Conservation (phyloP, 2,888 invertebrate species). For the Spilarctia lutea region DNA sequence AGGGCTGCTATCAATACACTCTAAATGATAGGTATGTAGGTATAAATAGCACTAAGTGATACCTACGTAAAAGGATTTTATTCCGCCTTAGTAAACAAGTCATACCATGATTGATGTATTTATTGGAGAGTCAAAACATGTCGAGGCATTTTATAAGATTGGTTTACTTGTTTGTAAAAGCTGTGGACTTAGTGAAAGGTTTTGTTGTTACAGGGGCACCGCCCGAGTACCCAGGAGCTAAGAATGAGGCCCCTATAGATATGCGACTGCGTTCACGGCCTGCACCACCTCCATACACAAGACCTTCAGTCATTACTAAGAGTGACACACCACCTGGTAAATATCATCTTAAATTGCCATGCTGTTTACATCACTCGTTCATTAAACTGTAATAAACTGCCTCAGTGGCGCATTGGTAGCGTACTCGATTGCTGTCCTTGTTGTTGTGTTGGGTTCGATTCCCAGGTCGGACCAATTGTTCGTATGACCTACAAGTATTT, state of each 20-base stretch:
- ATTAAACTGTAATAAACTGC: too few species aligned
- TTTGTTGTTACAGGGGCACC: constrained; percentile 64
- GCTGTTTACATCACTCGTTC: not conserved
- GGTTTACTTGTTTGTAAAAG: not conserved
- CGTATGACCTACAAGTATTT: too few species aligned
- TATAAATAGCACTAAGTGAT: not conserved
- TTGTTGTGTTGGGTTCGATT: too few species aligned
- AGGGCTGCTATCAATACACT: not conserved
- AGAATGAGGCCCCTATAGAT: constrained; percentile 87
- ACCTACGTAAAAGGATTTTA: not conserved
- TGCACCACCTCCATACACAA: constrained; percentile 87
- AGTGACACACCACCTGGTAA: constrained; percentile 78
- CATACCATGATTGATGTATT: not conserved
- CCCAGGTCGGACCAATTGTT: too few species aligned
- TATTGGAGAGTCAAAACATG: not conserved
- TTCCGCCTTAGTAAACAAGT: not conserved
- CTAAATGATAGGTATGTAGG: not conserved
- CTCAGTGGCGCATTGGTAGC: too few species aligned
- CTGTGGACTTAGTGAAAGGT: not conserved
- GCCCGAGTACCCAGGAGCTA: constrained; percentile 73
- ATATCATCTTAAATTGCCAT: not conserved
- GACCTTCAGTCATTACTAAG: constrained; percentile 90
- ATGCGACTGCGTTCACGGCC: constrained; percentile 87
- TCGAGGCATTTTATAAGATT: not conserved
- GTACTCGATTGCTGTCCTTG: too few species aligned